These are phyloP conservation scores for Thalassarche chlororhynchos DNA, from an alignment of 2,113 vertebrate species.

Conservation along the genomic window DNA sequence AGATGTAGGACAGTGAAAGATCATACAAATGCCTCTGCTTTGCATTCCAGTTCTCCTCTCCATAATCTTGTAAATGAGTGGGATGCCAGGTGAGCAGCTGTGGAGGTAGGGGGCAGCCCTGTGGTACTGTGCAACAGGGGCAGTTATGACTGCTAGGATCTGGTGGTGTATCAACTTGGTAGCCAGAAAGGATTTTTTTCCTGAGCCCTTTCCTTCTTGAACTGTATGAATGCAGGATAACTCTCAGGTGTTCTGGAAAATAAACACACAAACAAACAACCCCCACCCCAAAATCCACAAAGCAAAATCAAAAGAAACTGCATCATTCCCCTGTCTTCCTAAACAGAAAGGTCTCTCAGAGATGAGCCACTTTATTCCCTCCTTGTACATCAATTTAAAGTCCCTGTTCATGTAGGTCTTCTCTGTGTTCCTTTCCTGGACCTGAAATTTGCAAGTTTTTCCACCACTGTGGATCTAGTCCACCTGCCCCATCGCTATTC, in stretches of 20 bases:
- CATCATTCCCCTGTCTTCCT: conserved; percentile 29
- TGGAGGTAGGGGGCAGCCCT: conserved; percentile 28
- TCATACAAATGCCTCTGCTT: conserved; percentile 22
- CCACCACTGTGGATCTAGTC: conserved; percentile 65
- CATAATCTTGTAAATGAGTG: background rate
- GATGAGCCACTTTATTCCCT: conserved; percentile 19
- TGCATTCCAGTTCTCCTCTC: conserved; percentile 37
- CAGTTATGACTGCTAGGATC: background rate
- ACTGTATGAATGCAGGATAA: conserved; percentile 24
- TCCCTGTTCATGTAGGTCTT: conserved; percentile 63
- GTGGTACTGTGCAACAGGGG: background rate
- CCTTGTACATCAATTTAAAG: conserved; percentile 13
- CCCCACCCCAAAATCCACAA: conserved; percentile 34
- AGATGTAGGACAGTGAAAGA: background rate
- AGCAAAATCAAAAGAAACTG: conserved; percentile 23
- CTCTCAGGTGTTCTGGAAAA: conserved; percentile 44
- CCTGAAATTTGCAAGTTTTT: conserved; percentile 61
- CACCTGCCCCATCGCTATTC: conserved; percentile 66
- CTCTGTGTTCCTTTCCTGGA: conserved; percentile 59
- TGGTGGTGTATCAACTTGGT: background rate
- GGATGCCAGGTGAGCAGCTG: background rate
- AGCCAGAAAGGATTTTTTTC: background rate
- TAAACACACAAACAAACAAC: conserved; percentile 48
- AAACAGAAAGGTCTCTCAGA: background rate
- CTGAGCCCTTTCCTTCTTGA: conserved; percentile 39